Base-by-base conservation (phyloP, 2,888 invertebrate genomes). In the Marasmarcha lunaedactyla region DNA sequence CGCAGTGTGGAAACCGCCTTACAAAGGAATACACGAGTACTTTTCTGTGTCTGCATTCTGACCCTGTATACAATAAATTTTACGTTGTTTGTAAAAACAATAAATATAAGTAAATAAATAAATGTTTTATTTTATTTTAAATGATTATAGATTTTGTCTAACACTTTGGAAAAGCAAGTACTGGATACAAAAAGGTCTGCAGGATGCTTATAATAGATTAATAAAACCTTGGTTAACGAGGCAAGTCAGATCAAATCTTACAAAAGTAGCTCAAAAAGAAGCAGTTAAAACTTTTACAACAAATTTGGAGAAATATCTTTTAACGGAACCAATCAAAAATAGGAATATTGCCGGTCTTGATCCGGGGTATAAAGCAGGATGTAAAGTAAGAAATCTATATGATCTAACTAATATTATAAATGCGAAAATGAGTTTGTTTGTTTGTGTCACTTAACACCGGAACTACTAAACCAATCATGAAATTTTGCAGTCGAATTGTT, bases 301-400 rank as follows among this genome's bases (percentile, higher is more conserved):
- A 3, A 97, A 97, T 71, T 71, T 97, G 14, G 93, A 93, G 57
- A 90, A 93, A 51, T 85, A 97, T 38, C 76, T 97, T 5, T 71
- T 96, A 9, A 89, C 89, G 35, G 89, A 93, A 12, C 96, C 97
- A 0, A 83, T 95, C 0, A 89, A 91, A 57, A 94, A 93, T 26
- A 88, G 89, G 62, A 83, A 86, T 5, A 91, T 97, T 42, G 76
- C 94, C 15, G 96, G 94, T 0, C 86, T 97, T 38, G 97, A 97
- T 79, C 97, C 97, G 1, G 97, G 97, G 0, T 96, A 91, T 61
- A 83, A 74, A 45, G 90, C 94, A 60, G 97, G 97, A 1, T 97
- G 96, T 63, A 97, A 97, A 86, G 74, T 92, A 49, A 40, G 20
- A 20, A 5, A 20, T 20, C 30, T 30, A 9, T 30, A 30, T 3